Evolutionary conservation across 2,888 invertebrate species (phyloP).

Genomic region (Polietes domitor): DNA sequence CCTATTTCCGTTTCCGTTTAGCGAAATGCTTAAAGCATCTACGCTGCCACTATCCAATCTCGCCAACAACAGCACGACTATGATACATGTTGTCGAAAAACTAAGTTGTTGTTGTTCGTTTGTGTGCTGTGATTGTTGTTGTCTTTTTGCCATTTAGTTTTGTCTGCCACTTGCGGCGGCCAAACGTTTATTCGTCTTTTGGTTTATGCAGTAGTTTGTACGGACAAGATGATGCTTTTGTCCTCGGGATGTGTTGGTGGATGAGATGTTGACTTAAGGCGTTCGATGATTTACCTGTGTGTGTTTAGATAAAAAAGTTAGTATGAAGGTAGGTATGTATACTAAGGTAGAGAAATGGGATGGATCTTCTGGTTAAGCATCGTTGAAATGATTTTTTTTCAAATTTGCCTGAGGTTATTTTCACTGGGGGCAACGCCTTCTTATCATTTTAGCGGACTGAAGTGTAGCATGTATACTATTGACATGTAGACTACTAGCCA

Average conservation of each 20-base stretch:
- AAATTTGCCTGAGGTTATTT: no score
- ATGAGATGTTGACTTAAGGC: conserved; percentile 8
- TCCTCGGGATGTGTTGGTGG: neutral
- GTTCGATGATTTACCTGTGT: conserved; percentile 11
- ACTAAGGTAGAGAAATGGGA: no score
- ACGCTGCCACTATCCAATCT: conserved; percentile 53
- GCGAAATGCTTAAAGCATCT: conserved; percentile 44
- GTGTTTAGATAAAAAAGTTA: no score
- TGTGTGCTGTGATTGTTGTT: conserved; percentile 37
- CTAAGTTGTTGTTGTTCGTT: conserved; percentile 40
- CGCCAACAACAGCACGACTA: conserved; percentile 34
- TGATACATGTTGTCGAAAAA: conserved; percentile 57
- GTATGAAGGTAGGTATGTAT: no score
- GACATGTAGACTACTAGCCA: no score
- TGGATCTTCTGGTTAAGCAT: no score
- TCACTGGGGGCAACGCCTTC: no score
- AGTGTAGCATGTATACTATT: no score
- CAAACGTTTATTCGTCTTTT: conserved; percentile 28
- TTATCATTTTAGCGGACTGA: no score
- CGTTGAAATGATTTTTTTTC: no score
- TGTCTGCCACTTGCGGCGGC: conserved; percentile 56
- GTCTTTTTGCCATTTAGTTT: conserved; percentile 64
- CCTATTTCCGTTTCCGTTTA: conserved; percentile 57
- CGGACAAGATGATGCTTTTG: neutral
- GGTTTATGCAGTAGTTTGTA: neutral